Conservation (phyloP, 1,140 invertebrate species). For the Mylabris phalerata region DNA sequence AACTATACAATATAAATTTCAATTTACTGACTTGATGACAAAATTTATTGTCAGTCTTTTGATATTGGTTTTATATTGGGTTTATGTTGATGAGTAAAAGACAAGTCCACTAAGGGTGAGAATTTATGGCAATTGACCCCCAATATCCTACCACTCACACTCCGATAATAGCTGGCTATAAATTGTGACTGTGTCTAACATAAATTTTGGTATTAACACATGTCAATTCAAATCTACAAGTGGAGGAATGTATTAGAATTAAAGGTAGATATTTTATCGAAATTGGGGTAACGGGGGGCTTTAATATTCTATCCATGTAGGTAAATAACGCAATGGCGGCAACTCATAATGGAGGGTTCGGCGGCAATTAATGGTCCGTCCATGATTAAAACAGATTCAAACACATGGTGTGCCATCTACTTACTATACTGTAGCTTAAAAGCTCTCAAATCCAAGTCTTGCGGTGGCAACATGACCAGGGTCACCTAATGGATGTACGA, state of each 20-base stretch:
- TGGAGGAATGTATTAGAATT: no score
- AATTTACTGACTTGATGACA: constrained; percentile 23
- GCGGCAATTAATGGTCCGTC: constrained; percentile 18
- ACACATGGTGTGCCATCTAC: constrained; percentile 7
- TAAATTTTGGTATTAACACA: no score
- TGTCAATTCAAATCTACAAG: no score
- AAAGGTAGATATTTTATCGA: no score
- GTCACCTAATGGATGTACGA: constrained; percentile 6
- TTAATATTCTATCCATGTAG: no score
- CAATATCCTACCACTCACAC: constrained; percentile 9
- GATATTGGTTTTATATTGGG: constrained; percentile 33
- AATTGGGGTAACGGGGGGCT: no score
- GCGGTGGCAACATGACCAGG: constrained; percentile 12
- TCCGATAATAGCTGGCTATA: no score
- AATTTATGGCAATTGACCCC: constrained; percentile 19
- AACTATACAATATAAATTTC: constrained; percentile 27
- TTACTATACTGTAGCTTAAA: constrained; percentile 11
- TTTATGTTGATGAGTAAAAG: constrained; percentile 29
- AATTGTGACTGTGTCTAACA: no score
- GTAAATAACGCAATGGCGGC: no score
- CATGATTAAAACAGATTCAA: constrained; percentile 21
- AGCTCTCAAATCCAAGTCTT: constrained; percentile 13
- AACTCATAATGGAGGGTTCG: neutral
- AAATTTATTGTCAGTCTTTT: constrained; percentile 27
- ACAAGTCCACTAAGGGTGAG: constrained; percentile 8